These are phyloP conservation scores for Herminia tarsipennalis DNA, from an alignment of 2,888 invertebrate genomes.

Conservation along the genomic window DNA sequence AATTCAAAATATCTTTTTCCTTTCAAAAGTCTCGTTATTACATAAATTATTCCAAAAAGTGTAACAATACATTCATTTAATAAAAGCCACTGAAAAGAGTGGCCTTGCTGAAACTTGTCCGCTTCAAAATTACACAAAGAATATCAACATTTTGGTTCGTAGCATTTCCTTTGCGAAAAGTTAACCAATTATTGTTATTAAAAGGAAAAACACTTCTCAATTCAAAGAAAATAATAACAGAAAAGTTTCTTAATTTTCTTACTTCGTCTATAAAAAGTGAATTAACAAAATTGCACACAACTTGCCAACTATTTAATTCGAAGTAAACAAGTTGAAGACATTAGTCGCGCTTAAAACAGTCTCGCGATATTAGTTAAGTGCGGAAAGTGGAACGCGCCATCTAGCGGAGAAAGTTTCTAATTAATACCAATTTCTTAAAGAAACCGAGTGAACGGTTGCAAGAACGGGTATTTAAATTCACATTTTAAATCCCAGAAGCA, in stretches of 20 bases:
- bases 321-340: slow-evolving; percentile 23
- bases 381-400: neutral
- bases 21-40: too few relatives aligned
- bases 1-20: too few relatives aligned
- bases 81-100: too few relatives aligned
- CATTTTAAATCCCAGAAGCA: neutral
- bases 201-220: neutral
- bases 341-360: slow-evolving; percentile 19
- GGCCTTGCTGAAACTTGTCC: too few relatives aligned
- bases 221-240: neutral
- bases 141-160: too few relatives aligned
- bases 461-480: neutral
- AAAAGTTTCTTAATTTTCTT: neutral
- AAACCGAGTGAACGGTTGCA: neutral
- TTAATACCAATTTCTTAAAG: slow-evolving; percentile 13
- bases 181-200: neutral
- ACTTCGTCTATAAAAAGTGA: slow-evolving; percentile 3
- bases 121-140: too few relatives aligned
- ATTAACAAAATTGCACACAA: slow-evolving; percentile 17
- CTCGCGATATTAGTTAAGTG: slow-evolving; percentile 6
- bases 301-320: slow-evolving; percentile 27
- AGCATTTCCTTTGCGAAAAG: too few relatives aligned
- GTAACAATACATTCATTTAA: too few relatives aligned
- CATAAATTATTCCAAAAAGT: too few relatives aligned
- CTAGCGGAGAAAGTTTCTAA: slow-evolving; percentile 7